phyloP scores from a whole-genome alignment of 2,113 vertebrate species.

The Oncorhynchus nerka region DNA sequence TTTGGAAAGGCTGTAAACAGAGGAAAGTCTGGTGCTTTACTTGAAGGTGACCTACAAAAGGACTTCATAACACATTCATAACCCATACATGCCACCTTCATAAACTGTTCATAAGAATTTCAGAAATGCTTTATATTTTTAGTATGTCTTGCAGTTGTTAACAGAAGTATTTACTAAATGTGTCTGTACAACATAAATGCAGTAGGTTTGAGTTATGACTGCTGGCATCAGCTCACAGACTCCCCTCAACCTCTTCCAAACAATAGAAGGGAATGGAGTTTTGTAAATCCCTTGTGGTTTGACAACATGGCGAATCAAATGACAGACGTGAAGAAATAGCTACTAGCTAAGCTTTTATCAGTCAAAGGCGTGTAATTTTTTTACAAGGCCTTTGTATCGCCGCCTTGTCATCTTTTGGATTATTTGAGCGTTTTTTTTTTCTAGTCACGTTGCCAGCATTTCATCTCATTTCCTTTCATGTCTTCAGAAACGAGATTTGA shows the following conservation, averaged over 20 bases:
- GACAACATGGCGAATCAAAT: not conserved
- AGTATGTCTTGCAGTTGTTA: no score
- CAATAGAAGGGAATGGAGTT: not conserved
- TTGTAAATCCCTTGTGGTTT: not conserved
- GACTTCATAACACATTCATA: no score
- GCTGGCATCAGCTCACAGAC: no score
- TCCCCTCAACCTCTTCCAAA: not conserved
- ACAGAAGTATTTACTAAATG: no score
- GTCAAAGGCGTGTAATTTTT: not conserved
- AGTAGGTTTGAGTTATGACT: no score
- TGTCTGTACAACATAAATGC: no score
- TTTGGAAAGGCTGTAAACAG: not conserved
- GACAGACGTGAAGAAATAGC: not conserved
- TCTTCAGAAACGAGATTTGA: conserved; percentile 10
- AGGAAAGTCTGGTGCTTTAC: no score
- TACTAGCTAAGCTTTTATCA: not conserved
- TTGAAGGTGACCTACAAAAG: no score
- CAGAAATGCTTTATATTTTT: no score
- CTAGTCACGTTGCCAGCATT: not conserved
- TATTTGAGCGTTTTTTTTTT: conserved; percentile 23
- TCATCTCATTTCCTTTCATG: conserved; percentile 24
- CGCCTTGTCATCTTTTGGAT: not conserved
- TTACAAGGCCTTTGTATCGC: not conserved
- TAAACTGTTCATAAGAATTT: no score
- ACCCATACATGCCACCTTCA: no score